Conservation (phyloP, 2,888 invertebrate species). For the Diadromus collaris region DNA sequence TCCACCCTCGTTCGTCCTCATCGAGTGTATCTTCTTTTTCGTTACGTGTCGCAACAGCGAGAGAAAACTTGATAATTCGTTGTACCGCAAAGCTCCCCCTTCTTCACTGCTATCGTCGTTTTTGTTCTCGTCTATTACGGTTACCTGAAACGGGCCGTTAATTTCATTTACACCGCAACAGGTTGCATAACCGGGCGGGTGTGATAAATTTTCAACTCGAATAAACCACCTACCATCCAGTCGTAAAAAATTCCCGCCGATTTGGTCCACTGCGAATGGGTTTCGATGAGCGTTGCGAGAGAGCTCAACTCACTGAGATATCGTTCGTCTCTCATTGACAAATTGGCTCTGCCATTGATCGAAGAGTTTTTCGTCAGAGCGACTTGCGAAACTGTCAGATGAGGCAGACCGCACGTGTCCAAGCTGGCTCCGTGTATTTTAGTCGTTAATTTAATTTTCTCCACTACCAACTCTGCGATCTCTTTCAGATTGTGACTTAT, state of each 20-base stretch:
- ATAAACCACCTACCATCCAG: conserved; percentile 69
- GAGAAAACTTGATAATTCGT: conserved; percentile 66
- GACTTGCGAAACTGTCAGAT: conserved; percentile 68
- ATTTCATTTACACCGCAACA: background rate
- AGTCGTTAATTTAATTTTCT: conserved; percentile 67
- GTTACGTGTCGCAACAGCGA: conserved; percentile 63
- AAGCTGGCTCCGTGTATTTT: conserved; percentile 69
- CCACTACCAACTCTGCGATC: conserved; percentile 66
- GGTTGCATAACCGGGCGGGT: no score
- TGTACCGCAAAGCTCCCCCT: conserved; percentile 23
- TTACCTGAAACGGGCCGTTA: conserved; percentile 59
- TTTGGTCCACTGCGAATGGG: conserved; percentile 66
- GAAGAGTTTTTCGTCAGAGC: conserved; percentile 65
- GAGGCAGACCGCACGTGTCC: conserved; percentile 65
- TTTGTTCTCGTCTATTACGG: conserved; percentile 65
- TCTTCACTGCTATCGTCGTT: conserved; percentile 36
- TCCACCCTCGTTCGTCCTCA: conserved; percentile 44
- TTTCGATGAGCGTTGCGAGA: conserved; percentile 64
- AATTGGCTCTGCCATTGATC: conserved; percentile 26
- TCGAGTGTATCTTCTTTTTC: conserved; percentile 63
- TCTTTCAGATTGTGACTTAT: conserved; percentile 69
- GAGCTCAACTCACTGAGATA: conserved; percentile 63
- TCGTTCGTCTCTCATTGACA: conserved; percentile 50
- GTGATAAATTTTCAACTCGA: conserved; percentile 9
- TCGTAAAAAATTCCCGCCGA: conserved; percentile 66